Percentiles rank a stretch among this genome's conserved stretches.
Conservation (phyloP, 2,888 invertebrate genomes). For the Pseudeuparius sepicola region DNA sequence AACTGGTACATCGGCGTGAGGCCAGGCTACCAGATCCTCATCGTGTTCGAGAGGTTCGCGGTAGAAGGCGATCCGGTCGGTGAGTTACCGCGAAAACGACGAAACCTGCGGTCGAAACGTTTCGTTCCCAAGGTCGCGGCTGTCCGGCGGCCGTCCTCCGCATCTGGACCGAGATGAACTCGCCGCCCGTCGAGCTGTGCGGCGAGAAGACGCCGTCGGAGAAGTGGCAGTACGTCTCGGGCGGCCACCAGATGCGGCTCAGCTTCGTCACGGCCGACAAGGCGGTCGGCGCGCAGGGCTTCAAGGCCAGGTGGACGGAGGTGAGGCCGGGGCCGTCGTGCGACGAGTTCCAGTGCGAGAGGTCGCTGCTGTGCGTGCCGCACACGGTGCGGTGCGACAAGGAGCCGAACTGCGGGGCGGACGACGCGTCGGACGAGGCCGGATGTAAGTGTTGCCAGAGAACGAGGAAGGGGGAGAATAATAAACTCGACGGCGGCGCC, state of each 20-base stretch:
- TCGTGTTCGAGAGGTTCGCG: slow-evolving; percentile 85
- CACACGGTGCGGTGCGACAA: slow-evolving; percentile 66
- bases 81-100: slow-evolving; percentile 37
- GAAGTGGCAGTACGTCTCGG: slow-evolving; percentile 78
- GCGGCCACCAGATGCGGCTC: slow-evolving; percentile 76
- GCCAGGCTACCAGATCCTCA: slow-evolving; percentile 75
- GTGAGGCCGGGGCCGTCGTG: slow-evolving; percentile 57
- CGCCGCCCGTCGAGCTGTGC: slow-evolving; percentile 79
- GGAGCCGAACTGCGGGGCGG: slow-evolving; percentile 75
- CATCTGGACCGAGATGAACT: slow-evolving; percentile 75
- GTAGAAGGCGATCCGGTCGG: slow-evolving; percentile 88
- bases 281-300: slow-evolving; percentile 89
- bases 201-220: slow-evolving; percentile 69
- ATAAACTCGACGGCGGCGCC: no score
- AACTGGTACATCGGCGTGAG: slow-evolving; percentile 93
- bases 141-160: slow-evolving; percentile 87
- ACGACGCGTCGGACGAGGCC: slow-evolving; percentile 63
- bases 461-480: no score
- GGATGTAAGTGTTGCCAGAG: slow-evolving; percentile 71
- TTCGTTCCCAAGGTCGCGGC: no score
- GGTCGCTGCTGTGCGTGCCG: slow-evolving; percentile 70
- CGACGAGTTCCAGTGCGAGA: slow-evolving; percentile 61
- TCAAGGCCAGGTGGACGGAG: slow-evolving; percentile 93
- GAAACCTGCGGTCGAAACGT: no score
- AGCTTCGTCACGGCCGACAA: slow-evolving; percentile 94